Base-by-base conservation (phyloP, 2,888 invertebrate species). In the Gortyna flavago region DNA sequence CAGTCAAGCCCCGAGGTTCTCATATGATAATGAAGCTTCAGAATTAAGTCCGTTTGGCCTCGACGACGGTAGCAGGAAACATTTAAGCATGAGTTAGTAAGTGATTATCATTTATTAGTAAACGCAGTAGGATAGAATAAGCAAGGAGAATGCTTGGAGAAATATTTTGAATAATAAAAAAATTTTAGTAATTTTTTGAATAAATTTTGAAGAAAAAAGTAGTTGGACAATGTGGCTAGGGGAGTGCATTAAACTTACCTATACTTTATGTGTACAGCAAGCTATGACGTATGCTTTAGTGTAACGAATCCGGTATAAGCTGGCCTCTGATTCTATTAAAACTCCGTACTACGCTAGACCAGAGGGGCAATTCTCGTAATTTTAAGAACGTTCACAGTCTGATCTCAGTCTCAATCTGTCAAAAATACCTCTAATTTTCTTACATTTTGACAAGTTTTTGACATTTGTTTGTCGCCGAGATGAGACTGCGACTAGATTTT, bases 81-180 rank as follows among this genome's bases (percentile, higher is more conserved):
- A 94, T 94, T 96, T 94, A 93, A 93, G 93, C 94, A 93, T 93
- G 92, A 94, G 88, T 95, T 93, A 94, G 92, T 91, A 87, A 93
- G 90, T 94, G 93, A 95, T 96, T 95, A 95, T 95, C 95, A 96
- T 96, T 95, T 95, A 96, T 95, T 92, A 95, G 89, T 87, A 77
- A 88, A 90, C 72, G 64, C 87, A 86, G 90, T 89, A 88, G 87
- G 62, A 72, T 78, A 71, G 75, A 69, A 76, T 85, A 81, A 81
- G 76, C 75, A 72, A 72, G 32, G 51, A 68, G 70, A 77, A 82
- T 59, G 79, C 62, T 57, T 38, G 62, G 64, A 69, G 80, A 85
- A 79, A 83, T 83, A 82, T 91, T 88, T 83, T 91, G 90, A 92
- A 93, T 87, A 80, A 3, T n/a, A n/a, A n/a, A n/a, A n/a, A n/a